phyloP scores from a whole-genome alignment of 2,888 invertebrate genomes.

The Nymphalis polychloros region DNA sequence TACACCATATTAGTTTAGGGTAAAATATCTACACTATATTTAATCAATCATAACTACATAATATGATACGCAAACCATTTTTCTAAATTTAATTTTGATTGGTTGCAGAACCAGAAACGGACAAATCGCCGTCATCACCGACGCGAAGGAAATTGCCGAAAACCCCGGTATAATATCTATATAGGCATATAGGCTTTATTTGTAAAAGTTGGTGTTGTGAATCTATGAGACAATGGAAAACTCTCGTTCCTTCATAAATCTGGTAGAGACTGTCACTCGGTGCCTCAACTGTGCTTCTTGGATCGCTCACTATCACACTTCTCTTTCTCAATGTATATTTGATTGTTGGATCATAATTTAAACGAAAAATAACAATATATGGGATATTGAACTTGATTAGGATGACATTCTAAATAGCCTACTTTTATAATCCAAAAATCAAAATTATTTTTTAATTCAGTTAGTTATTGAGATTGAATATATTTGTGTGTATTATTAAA shows the following conservation, averaged over 20 bases:
- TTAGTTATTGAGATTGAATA: conserved; percentile 13
- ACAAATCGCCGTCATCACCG: conserved; percentile 93
- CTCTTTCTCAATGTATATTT: conserved; percentile 47
- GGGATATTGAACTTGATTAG: not conserved
- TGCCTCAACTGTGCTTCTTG: conserved; percentile 76
- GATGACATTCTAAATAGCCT: not conserved
- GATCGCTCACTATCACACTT: conserved; percentile 58
- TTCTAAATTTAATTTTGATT: conserved; percentile 46
- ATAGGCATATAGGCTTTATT: conserved; percentile 78
- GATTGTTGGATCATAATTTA: conserved; percentile 58
- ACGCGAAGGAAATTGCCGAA: conserved; percentile 97
- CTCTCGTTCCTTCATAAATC: conserved; percentile 67
- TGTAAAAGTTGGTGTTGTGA: conserved; percentile 83
- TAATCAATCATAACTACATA: no score
- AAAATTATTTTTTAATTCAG: conserved; percentile 25
- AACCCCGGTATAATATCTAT: conserved; percentile 95
- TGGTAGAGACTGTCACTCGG: conserved; percentile 79
- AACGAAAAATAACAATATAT: not conserved
- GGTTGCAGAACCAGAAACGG: conserved; percentile 89
- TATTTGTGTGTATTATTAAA: conserved; percentile 16
- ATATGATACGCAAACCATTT: not conserved
- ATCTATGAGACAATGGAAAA: conserved; percentile 71
- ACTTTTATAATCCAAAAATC: conserved; percentile 34
- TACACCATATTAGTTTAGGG: no score
- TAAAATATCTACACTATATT: no score